phyloP scores from a whole-genome alignment of 2,797 vertebrate genomes.

The Pseudomugil gertrudae region DNA sequence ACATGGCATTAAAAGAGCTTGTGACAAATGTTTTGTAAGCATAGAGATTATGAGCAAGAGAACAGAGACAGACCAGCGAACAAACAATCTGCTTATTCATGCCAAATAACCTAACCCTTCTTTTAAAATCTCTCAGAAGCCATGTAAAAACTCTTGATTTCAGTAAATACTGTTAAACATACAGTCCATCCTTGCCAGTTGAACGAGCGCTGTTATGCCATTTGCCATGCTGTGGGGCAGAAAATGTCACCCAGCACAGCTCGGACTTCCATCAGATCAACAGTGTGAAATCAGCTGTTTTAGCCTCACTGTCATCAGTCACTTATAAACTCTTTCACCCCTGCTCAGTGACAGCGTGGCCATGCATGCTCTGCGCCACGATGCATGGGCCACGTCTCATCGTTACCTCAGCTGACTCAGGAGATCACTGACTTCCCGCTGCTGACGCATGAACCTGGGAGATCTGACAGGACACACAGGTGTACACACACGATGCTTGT shows the following conservation, averaged over 20 bases:
- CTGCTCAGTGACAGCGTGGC: conserved; percentile 44
- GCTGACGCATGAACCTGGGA: conserved; percentile 78
- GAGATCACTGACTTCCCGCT: conserved; percentile 81
- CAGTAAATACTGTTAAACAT: background rate
- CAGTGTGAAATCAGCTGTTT: conserved; percentile 25
- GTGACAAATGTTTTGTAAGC: conserved; percentile 3
- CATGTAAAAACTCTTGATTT: conserved; percentile 18
- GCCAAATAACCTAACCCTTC: no score
- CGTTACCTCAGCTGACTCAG: conserved; percentile 86
- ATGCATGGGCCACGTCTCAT: conserved; percentile 68
- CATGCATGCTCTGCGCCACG: conserved; percentile 67
- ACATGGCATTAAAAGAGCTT: conserved; percentile 18
- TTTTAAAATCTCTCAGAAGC: conserved; percentile 12
- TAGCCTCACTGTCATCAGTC: conserved; percentile 13
- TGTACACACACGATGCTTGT: conserved; percentile 16
- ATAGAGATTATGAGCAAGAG: conserved; percentile 9
- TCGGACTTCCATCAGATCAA: conserved; percentile 27
- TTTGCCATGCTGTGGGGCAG: conserved; percentile 59
- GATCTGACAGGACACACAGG: conserved; percentile 82
- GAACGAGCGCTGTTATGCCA: conserved; percentile 11
- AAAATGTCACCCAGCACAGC: conserved; percentile 31
- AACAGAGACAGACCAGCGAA: no score
- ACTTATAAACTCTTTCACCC: background rate
- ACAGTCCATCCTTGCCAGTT: background rate
- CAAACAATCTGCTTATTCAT: no score